Evolutionary conservation across 2,113 vertebrate species (phyloP).

Genomic region (Platichthys flesus): DNA sequence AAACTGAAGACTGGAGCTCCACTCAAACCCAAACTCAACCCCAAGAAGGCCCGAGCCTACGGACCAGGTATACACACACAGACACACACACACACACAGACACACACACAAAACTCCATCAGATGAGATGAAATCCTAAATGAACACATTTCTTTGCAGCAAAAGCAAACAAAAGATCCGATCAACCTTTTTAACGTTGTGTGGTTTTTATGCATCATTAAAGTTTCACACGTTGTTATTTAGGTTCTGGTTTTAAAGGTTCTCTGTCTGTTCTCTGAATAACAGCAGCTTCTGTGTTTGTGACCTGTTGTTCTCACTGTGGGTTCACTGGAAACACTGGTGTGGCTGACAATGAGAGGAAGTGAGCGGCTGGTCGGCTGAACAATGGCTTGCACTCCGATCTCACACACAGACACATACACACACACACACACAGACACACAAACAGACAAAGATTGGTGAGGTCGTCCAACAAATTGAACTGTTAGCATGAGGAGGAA

Average conservation of each 20-base stretch:
- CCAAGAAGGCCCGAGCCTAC: conserved; percentile 89
- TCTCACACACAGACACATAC: conserved; percentile 5
- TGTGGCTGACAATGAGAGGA: conserved; percentile 67
- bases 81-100: conserved; percentile 4
- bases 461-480: not conserved
- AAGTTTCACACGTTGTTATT: too few species aligned
- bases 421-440: conserved; percentile 7
- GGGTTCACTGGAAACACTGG: conserved; percentile 13
- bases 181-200: not conserved
- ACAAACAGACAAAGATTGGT: not conserved
- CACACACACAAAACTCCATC: not conserved
- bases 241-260: not conserved
- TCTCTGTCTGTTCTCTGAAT: not conserved
- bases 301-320: conserved; percentile 2
- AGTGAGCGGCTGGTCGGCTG: conserved; percentile 43
- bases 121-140: not conserved
- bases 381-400: conserved; percentile 51
- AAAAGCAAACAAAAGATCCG: not conserved
- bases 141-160: not conserved
- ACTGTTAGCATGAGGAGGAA: conserved; percentile 33
- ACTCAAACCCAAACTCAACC: conserved; percentile 89
- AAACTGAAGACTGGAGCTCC: conserved; percentile 93
- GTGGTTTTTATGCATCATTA: too few species aligned
- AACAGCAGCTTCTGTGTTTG: not conserved
- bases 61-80: conserved; percentile 83